Evolutionary conservation across 2,888 invertebrate species (phyloP), one percentile per base, ranked within the genome.

Genomic region (Hyppa rectilinea): DNA sequence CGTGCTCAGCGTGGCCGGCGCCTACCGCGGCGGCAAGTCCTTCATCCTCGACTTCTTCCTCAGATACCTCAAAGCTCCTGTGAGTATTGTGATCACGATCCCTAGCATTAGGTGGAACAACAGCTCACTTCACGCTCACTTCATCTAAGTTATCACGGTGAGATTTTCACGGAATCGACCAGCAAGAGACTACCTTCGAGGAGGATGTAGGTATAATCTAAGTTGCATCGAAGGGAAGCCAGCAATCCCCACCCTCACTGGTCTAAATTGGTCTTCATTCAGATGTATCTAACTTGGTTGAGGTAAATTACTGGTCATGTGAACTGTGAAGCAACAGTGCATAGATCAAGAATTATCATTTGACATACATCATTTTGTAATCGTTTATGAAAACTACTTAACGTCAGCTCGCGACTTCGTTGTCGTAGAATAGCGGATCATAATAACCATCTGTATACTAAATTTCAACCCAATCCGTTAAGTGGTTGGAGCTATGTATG

Each of bases 1-100:
- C 38, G 85, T 91, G 45, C 78, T 90, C 55, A 88, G 89, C 82
- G 88, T 90, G 63, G 91, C 90, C 34, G 90, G 90, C 60, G 88
- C 89, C 67, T 89, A 83, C 75, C 88, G 90, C 60, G 87, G 89
- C 58, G 90, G 90, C 63, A 90, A 90, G 75, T 90, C 91, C 65
- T 90, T 90, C 82, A 86, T 90, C 63, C 89, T 90, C 9, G 87
- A 86, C 82, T 90, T 87, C 81, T 88, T 88, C 64, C 84, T 90
- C 34, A 80, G 91, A 80, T 90, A 90, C 59, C 84, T 90, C 20
- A 75, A 68, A 2, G 87, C 90, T 0, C 63, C 88, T 75, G 91
- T 89, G 52, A 63, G 84, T 78, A 47, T 36, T 50, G 17, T 34
- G 26, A 26, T 12, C 17, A n/a, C n/a, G n/a, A n/a, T n/a, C n/a